These are phyloP conservation scores for Drosophila rellima DNA, from an alignment of 2,888 invertebrate genomes.

Conservation along the genomic window DNA sequence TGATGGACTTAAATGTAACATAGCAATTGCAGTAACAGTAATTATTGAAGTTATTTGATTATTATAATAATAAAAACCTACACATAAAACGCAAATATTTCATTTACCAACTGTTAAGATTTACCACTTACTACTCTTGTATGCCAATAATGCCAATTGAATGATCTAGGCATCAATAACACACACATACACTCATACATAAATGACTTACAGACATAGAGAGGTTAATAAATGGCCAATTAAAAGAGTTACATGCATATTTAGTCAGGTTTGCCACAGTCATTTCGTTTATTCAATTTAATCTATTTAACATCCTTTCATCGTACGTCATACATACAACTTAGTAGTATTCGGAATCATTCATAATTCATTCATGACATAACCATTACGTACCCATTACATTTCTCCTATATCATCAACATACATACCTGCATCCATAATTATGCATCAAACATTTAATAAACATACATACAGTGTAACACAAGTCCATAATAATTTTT, in stretches of 20 bases:
- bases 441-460: too few species aligned
- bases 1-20: slow-evolving; percentile 47
- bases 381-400: slow-evolving; percentile 12
- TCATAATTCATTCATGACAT: slow-evolving; percentile 11
- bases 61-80: slow-evolving; percentile 71
- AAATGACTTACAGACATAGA: background rate
- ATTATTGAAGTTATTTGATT: slow-evolving; percentile 49
- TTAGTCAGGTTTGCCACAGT: slow-evolving; percentile 1
- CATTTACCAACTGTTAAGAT: slow-evolving; percentile 52
- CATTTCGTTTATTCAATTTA: background rate
- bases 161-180: slow-evolving; percentile 7
- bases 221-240: background rate
- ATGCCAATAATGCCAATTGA: slow-evolving; percentile 16
- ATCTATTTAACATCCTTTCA: slow-evolving; percentile 1
- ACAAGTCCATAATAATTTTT: too few species aligned
- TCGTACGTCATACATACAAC: background rate
- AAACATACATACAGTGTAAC: too few species aligned
- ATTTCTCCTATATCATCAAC: background rate
- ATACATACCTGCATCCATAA: background rate
- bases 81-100: slow-evolving; percentile 69
- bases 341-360: slow-evolving; percentile 12
- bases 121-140: background rate
- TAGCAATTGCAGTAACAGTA: slow-evolving; percentile 45
- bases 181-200: background rate
- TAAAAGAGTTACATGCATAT: background rate